Conservation (phyloP, 2,113 vertebrate species). For the Micronycteris hirsuta region DNA sequence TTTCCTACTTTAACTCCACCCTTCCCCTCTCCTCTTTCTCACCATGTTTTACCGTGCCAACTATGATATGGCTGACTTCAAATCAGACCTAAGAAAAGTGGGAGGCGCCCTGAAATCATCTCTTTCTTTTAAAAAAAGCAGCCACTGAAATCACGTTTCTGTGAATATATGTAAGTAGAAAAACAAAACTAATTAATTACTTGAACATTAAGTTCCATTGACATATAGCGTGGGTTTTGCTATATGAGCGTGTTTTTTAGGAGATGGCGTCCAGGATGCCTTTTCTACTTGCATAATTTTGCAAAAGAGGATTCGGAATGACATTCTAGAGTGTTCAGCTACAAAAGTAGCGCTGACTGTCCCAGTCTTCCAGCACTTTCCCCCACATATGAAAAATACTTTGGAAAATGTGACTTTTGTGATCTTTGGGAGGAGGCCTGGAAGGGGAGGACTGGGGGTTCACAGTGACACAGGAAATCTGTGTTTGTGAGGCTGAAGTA, state of each 20-base stretch:
- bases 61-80: neutral
- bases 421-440: neutral
- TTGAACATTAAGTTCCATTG: neutral
- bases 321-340: neutral
- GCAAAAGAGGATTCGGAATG: neutral
- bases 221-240: neutral
- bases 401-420: conserved; percentile 51
- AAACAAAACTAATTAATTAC: neutral
- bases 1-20: neutral
- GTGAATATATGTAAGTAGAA: neutral
- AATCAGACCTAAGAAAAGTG: neutral
- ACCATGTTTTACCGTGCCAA: neutral
- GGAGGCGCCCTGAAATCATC: neutral
- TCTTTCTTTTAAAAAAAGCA: neutral
- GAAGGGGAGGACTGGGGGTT: neutral
- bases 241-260: neutral
- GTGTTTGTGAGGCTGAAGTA: neutral
- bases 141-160: neutral
- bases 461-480: conserved; percentile 42
- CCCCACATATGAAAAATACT: neutral
- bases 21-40: neutral
- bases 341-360: neutral
- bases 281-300: neutral
- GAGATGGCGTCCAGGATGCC: neutral
- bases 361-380: neutral